A percentile compares a stretch with the other conserved stretches of the same genome.
phyloP scores from a whole-genome alignment of 2,888 invertebrate species.

The Alsophila aescularia region DNA sequence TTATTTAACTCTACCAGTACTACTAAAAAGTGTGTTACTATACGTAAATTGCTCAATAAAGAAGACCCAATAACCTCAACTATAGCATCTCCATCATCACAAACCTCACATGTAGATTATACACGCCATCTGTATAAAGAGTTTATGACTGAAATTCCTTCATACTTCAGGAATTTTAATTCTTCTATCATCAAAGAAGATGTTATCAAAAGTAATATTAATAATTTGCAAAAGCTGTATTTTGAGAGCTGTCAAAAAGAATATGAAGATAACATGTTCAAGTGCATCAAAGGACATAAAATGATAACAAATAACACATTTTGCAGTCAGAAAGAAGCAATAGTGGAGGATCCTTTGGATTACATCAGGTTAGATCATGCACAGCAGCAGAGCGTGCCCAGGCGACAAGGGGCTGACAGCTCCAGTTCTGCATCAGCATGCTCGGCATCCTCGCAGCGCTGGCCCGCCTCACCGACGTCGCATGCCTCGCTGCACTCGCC shows the following conservation, averaged over 20 bases:
- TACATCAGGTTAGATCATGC: conserved; percentile 43
- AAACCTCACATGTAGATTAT: conserved; percentile 32
- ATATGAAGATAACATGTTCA: conserved; percentile 39
- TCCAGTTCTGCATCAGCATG: no score
- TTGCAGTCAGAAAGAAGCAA: conserved; percentile 11
- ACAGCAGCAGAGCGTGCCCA: background rate
- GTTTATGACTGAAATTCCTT: conserved; percentile 58
- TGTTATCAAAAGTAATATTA: conserved; percentile 48
- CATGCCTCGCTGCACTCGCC: no score
- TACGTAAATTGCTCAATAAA: background rate
- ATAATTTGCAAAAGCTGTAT: conserved; percentile 48
- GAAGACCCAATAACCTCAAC: background rate
- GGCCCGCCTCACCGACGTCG: background rate
- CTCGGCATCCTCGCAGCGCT: no score
- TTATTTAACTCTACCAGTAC: conserved; percentile 5
- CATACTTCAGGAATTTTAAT: conserved; percentile 45
- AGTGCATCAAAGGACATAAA: conserved; percentile 33
- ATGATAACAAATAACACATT: conserved; percentile 19
- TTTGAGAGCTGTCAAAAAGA: conserved; percentile 42
- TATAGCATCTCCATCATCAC: conserved; percentile 16
- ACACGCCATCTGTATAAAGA: conserved; percentile 54
- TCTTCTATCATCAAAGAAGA: conserved; percentile 50
- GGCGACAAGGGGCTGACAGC: background rate
- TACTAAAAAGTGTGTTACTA: background rate
- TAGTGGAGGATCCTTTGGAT: conserved; percentile 53